These are phyloP conservation scores for Bombus fervidus DNA, from an alignment of 1,140 invertebrate species.

Conservation along the genomic window DNA sequence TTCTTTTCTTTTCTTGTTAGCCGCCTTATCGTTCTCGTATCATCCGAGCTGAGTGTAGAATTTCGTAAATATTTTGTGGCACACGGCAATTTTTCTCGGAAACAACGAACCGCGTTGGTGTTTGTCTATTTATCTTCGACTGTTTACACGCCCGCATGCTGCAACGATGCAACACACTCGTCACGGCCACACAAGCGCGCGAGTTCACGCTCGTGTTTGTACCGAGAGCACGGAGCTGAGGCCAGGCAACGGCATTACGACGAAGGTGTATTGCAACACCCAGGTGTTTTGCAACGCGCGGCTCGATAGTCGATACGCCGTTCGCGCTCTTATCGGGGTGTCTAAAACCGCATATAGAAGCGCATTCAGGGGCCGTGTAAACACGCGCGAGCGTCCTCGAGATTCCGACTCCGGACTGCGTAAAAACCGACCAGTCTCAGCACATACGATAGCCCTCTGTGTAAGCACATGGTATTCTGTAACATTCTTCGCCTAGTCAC, in stretches of 20 bases:
- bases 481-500: constrained; percentile 23
- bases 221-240: constrained; percentile 10
- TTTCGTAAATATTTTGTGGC: constrained; percentile 39
- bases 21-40: constrained; percentile 24
- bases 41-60: not conserved
- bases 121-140: constrained; percentile 35
- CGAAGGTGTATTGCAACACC: constrained; percentile 61
- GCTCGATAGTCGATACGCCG: constrained; percentile 64
- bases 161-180: constrained; percentile 8
- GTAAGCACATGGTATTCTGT: constrained; percentile 9
- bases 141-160: constrained; percentile 49
- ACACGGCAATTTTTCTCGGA: constrained; percentile 27
- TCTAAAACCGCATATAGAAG: constrained; percentile 61
- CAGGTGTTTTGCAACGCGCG: constrained; percentile 65
- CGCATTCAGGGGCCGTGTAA: constrained; percentile 64
- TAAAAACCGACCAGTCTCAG: constrained; percentile 21
- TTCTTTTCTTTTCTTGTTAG: not conserved
- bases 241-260: constrained; percentile 46
- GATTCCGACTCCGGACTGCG: constrained; percentile 36
- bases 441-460: constrained; percentile 19
- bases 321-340: constrained; percentile 60
- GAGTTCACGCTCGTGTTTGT: constrained; percentile 26
- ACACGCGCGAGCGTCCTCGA: constrained; percentile 45
- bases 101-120: constrained; percentile 21
- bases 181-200: not conserved